These are phyloP conservation scores for Eulemur rufifrons DNA, from an alignment of 2,113 vertebrate species.

Conservation along the genomic window DNA sequence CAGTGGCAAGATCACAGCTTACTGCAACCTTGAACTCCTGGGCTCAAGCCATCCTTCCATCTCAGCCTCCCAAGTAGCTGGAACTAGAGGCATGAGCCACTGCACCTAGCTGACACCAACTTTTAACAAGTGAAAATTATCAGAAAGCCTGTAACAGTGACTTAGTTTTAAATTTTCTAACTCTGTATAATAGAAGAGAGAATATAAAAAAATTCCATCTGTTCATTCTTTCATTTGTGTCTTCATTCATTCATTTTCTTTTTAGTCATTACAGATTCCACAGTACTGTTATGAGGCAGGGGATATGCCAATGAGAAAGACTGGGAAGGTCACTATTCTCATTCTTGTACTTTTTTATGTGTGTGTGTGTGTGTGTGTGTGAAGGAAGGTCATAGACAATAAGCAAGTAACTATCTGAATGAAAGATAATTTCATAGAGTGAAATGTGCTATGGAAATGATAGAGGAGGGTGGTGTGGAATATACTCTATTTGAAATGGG, in stretches of 20 bases:
- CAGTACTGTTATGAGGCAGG: background rate
- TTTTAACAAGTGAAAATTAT: background rate
- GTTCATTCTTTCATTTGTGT: background rate
- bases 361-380: background rate
- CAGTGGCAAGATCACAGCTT: too few relatives aligned
- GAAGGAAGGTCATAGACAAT: background rate
- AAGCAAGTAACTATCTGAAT: background rate
- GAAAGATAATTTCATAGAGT: background rate
- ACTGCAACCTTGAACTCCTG: too few relatives aligned
- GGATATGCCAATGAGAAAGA: background rate
- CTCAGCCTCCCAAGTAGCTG: too few relatives aligned
- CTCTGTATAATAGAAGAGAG: background rate
- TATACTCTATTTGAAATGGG: background rate
- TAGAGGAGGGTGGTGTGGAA: background rate
- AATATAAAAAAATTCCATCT: background rate
- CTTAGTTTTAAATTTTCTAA: background rate
- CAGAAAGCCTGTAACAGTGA: background rate
- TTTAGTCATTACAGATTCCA: background rate
- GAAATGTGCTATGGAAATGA: background rate
- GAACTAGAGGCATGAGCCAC: too few relatives aligned
- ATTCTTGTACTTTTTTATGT: background rate
- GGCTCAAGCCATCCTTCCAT: too few relatives aligned
- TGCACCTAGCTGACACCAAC: background rate
- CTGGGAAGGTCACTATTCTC: background rate
- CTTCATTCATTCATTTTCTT: background rate